A percentile compares a stretch with the other conserved stretches of the same genome.
Evolutionary conservation across 2,797 vertebrate genomes (phyloP).

Genomic region (Falco columbarius): DNA sequence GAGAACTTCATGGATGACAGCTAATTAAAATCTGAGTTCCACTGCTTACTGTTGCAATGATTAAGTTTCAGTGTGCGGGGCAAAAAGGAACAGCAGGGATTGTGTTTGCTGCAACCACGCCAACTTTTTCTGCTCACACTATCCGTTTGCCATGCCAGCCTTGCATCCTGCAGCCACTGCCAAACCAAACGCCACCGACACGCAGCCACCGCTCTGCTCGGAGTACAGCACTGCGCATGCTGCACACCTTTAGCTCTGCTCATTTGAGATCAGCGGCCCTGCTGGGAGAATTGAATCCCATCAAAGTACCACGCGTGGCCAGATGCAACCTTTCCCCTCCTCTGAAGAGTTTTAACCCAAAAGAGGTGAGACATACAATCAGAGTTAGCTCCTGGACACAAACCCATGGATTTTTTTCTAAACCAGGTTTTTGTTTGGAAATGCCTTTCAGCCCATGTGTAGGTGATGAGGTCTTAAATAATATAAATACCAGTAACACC

Average conservation of each 20-base stretch:
- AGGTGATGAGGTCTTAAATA: not conserved
- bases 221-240: not conserved
- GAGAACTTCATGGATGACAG: slow-evolving; percentile 2
- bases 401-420: accelerated
- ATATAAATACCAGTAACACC: not conserved
- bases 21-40: slow-evolving; percentile 18
- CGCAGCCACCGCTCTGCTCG: not conserved
- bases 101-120: not conserved
- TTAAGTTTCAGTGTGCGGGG: not conserved
- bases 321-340: not conserved
- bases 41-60: not conserved
- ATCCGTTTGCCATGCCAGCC: not conserved
- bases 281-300: not conserved
- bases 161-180: not conserved
- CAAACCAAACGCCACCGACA: not conserved
- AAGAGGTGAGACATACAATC: not conserved
- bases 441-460: not conserved
- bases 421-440: not conserved
- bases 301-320: not conserved
- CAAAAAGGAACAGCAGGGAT: not conserved
- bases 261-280: not conserved
- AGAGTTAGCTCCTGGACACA: not conserved
- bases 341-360: not conserved
- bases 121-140: not conserved
- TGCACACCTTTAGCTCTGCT: not conserved